Evolutionary conservation across 2,797 vertebrate genomes (phyloP).

Genomic region (Sparidentex hasta): DNA sequence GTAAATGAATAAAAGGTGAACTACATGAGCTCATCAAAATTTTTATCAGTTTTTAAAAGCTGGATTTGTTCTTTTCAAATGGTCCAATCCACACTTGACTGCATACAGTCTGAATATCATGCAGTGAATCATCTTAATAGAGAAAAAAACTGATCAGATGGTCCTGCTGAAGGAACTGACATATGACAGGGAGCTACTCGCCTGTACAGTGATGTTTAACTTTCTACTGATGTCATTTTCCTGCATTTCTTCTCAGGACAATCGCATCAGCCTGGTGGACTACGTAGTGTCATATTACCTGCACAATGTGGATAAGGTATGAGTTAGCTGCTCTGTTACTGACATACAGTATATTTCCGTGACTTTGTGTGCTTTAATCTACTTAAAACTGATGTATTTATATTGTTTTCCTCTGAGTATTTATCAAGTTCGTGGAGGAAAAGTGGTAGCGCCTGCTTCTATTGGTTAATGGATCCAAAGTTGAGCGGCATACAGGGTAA

Average conservation of each 20-base stretch:
- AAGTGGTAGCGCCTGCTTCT: too few relatives aligned
- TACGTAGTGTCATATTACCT: constrained; percentile 95
- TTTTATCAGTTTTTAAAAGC: background rate
- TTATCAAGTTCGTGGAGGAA: background rate
- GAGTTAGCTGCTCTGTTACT: background rate
- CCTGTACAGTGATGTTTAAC: background rate
- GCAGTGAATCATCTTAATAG: background rate
- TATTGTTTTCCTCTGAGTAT: background rate
- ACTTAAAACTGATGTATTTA: background rate
- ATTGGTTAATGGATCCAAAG: too few relatives aligned
- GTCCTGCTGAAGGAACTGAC: background rate
- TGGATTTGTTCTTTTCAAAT: background rate
- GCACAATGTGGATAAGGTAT: constrained; percentile 92
- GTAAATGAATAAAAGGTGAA: background rate
- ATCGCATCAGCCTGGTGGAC: constrained; percentile 92
- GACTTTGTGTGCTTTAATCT: background rate
- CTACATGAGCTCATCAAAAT: background rate
- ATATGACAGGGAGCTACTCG: background rate
- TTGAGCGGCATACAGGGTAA: too few relatives aligned
- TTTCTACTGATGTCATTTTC: background rate
- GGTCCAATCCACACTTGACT: background rate
- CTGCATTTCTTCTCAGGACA: constrained; percentile 87
- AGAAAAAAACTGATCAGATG: background rate
- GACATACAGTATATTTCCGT: background rate
- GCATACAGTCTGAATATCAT: background rate